Conservation (phyloP, 2,113 vertebrate genomes). For the Archocentrus centrarchus region DNA sequence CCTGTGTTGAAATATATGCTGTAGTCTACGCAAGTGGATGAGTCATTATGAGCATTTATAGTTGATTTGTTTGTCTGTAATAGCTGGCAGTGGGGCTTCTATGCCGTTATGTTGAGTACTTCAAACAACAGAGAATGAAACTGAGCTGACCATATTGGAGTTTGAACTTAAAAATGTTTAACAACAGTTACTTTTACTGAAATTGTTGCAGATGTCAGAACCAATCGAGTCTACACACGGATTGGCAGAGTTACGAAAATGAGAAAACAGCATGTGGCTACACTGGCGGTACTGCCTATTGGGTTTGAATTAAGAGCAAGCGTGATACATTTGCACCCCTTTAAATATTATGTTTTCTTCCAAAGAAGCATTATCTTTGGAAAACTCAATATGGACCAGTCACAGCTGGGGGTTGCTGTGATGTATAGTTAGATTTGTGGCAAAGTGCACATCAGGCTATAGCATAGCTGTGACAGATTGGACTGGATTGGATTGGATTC, state of each 20-base stretch:
- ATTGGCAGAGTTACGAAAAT: not conserved
- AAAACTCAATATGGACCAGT: not conserved
- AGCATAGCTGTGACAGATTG: not conserved
- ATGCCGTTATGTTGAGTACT: not conserved
- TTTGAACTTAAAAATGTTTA: slow-evolving; percentile 7
- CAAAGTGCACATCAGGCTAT: not conserved
- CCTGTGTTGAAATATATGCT: not conserved
- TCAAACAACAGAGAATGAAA: not conserved
- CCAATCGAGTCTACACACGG: not conserved
- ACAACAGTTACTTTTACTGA: slow-evolving; percentile 10
- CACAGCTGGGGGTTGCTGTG: not conserved
- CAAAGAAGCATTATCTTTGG: not conserved
- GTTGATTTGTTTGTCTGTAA: not conserved
- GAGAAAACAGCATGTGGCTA: not conserved
- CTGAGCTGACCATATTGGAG: not conserved
- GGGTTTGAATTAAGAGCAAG: not conserved
- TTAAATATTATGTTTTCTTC: not conserved
- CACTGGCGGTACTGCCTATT: not conserved
- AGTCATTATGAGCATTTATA: not conserved
- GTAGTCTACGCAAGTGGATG: not conserved
- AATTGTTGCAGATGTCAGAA: slow-evolving; percentile 2
- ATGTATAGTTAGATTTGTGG: slow-evolving; percentile 10
- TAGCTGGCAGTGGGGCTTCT: not conserved
- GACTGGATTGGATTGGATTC: no score
- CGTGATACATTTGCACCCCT: not conserved